Evolutionary conservation across 2,888 invertebrate species (phyloP), one percentile per base, ranked within the genome.

Genomic region (Himalopsyche japonica): DNA sequence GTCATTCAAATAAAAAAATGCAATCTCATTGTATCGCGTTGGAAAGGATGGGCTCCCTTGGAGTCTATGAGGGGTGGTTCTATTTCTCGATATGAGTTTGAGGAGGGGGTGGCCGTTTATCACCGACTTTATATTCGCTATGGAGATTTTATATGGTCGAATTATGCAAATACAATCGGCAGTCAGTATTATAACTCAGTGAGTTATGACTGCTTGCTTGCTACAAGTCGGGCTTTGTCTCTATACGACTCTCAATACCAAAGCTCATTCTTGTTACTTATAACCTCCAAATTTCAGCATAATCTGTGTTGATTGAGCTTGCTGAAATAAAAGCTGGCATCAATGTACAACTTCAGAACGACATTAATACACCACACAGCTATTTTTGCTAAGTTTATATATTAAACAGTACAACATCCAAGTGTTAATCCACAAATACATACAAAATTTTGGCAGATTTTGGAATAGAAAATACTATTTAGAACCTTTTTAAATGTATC

Each of bases 121-220:
- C 86, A 86, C 84, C 81, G 86, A 86, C 85, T 86, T 86, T 86
- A 86, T 86, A 86, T 85, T 86, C 85, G 86, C 84, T 77, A 86
- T 85, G 86, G 81, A 86, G 86, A 86, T 85, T 86, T 86, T 86
- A 86, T 86, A 86, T 86, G 86, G 86, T 85, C 85, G 86, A 86
- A 86, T 86, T 86, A 86, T 86, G 86, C 86, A 86, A 86, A 86
- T 86, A 86, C 86, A 86, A 86, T 86, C 86, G 86, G 85, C 84
- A 84, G 81, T 84, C 85, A 84, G 85, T 86, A 86, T 86, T 85
- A 86, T 86, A 86, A 86, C 85, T 83, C 57, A 37, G 84, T 86
- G 86, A 86, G 85, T 86, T 86, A 86, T 84, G 82, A 64, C 79
- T 70, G 70, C 70, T 70, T 30, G 70, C 70, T 70, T 27, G 24